Percentiles rank a stretch among this genome's conserved stretches.
Evolutionary conservation across 2,888 invertebrate genomes (phyloP).

Genomic region (Tiphia femorata): DNA sequence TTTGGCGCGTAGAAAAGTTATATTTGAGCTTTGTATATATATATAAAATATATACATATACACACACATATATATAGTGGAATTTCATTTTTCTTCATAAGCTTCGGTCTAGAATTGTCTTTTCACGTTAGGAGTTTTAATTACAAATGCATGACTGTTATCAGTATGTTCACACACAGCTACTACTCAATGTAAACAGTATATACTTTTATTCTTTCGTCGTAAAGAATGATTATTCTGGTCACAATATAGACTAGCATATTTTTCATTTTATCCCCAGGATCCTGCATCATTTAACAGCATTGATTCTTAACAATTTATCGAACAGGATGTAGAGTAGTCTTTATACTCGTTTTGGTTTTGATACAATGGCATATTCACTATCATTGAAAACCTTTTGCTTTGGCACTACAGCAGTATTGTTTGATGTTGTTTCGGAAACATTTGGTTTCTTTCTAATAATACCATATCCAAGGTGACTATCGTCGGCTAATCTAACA

Average conservation of each 20-base stretch:
- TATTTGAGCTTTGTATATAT: conserved; percentile 8
- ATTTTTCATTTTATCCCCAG: no score
- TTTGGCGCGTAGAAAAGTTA: no score
- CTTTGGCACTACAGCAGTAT: conserved; percentile 69
- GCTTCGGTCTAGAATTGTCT: no score
- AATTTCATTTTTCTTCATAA: no score
- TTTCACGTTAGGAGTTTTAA: no score
- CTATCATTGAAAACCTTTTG: conserved; percentile 82
- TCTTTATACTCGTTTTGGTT: conserved; percentile 83
- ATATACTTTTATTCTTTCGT: neutral
- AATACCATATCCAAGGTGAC: conserved; percentile 84
- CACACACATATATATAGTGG: no score
- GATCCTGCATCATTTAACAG: no score
- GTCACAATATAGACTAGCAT: conserved; percentile 37
- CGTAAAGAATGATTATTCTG: conserved; percentile 15
- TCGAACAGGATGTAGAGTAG: conserved; percentile 10
- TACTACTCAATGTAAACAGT: no score
- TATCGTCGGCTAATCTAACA: conserved; percentile 83
- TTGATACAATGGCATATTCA: conserved; percentile 87
- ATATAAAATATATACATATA: conserved; percentile 22
- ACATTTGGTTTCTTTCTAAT: conserved; percentile 74
- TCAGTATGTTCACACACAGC: no score
- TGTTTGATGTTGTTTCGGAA: conserved; percentile 66
- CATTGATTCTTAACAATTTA: no score
- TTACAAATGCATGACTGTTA: no score